Base-by-base conservation (phyloP, 2,888 invertebrate species). In the Nemapogon koenigi region DNA sequence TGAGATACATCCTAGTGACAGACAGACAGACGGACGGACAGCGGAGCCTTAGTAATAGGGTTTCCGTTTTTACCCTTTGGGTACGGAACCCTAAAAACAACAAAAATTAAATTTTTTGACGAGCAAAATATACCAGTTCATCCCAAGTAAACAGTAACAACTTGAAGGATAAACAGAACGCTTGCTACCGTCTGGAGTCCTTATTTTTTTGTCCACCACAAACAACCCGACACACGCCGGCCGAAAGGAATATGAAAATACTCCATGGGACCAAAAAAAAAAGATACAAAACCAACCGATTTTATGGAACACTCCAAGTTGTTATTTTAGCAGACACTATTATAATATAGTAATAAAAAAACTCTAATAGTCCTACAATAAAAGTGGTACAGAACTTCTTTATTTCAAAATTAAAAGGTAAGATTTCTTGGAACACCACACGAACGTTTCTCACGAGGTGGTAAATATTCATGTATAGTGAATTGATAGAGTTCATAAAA, bases 401-500 rank as follows among this genome's bases (percentile, higher is more conserved):
- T 68, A 71, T 72, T 70, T 66, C 52, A 57, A 62, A 69, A 67
- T 70, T 68, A 67, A 70, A 69, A 63, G 62, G 62, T 52, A 57
- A 60, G 55, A 58, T 52, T 75, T 75, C 75, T 64, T 43, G 56
- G 75, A 75, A 75, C 49, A 50, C 51, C 42, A 45, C 48, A 49
- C 49, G 49, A 47, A 46, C 51, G 60, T 65, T 71, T 75, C 75
- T 72, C 73, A 73, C 72, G 72, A 47, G 47, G 49, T 47, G 47
- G 52, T 53, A 53, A 55, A 53, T 50, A 52, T 55, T 54, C 54
- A 50, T 54, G 53, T 52, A 59, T 55, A 55, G n/a, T n/a, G 49
- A 53, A 58, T 66, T 67, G 66, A 70, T 69, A 66, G 64, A 70
- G 63, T 66, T 62, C 63, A 62, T 68, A 72, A 73, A 73, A 73